A percentile compares a stretch with the other conserved stretches of the same genome.
Conservation (phyloP, 2,113 vertebrate genomes). For the Hemiprocne comata region DNA sequence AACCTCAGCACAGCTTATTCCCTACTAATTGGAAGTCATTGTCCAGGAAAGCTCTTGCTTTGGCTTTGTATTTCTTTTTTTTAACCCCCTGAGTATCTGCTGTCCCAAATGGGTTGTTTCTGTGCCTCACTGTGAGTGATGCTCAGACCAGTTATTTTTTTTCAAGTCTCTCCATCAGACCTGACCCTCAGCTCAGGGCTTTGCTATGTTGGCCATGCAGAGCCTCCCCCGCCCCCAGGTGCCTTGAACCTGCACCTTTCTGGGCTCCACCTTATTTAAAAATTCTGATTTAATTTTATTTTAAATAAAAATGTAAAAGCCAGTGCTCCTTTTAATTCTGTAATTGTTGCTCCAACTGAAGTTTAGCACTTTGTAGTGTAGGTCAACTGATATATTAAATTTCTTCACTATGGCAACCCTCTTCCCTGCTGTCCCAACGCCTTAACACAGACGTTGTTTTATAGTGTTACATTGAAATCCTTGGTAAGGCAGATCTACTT, state of each 20-base stretch:
- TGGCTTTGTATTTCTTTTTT: background rate
- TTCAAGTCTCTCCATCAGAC: background rate
- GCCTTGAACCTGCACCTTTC: background rate
- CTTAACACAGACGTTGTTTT: accelerated
- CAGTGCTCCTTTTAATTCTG: background rate
- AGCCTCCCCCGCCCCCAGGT: accelerated
- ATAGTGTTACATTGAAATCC: background rate
- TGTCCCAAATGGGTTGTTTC: background rate
- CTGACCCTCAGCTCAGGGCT: background rate
- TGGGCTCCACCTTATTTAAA: background rate
- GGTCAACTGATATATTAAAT: background rate
- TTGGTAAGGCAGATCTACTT: background rate
- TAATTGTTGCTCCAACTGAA: background rate
- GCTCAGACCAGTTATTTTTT: background rate
- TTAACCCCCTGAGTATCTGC: background rate
- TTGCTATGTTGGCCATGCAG: accelerated
- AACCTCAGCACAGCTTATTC: background rate
- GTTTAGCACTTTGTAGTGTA: background rate
- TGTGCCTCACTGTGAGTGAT: accelerated
- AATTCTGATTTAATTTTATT: background rate
- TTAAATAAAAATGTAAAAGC: background rate
- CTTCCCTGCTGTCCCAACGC: background rate
- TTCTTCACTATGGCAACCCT: background rate
- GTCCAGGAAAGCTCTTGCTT: background rate
- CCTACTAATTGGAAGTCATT: background rate